Evolutionary conservation across 2,113 vertebrate species (phyloP).

Genomic region (Brachyistius frenatus): DNA sequence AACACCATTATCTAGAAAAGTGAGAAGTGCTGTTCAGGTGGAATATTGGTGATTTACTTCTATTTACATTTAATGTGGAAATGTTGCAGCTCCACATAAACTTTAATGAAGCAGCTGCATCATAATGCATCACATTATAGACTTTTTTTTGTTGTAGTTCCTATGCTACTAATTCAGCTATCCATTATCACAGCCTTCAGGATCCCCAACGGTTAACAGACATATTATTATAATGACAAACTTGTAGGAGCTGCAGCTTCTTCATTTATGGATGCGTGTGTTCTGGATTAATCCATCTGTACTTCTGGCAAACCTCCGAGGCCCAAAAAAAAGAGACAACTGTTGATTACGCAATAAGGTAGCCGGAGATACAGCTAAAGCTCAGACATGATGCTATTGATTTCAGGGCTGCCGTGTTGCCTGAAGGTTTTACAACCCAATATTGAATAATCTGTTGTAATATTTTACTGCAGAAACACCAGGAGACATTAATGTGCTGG

Average conservation of each 20-base stretch:
- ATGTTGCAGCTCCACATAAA: slow-evolving; percentile 14
- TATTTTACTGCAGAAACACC: background rate
- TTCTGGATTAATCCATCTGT: slow-evolving; percentile 11
- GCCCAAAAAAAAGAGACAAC: background rate
- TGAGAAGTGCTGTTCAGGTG: slow-evolving; percentile 37
- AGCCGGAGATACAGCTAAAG: background rate
- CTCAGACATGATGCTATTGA: background rate
- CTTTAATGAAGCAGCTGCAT: slow-evolving; percentile 29
- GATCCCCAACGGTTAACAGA: slow-evolving; percentile 14
- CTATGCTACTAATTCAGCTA: background rate
- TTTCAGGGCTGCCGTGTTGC: background rate
- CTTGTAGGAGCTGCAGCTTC: background rate
- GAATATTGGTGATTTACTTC: slow-evolving; percentile 22
- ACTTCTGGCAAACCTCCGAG: background rate
- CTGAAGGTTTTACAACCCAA: too few species aligned
- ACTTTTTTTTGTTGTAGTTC: background rate
- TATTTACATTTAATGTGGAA: slow-evolving; percentile 12
- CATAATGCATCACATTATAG: background rate
- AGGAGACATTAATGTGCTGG: background rate
- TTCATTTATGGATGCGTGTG: background rate
- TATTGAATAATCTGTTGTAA: too few species aligned
- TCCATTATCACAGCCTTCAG: slow-evolving; percentile 1
- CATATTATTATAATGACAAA: slow-evolving; percentile 2
- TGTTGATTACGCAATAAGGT: background rate
- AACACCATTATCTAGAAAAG: slow-evolving; percentile 34